Base-by-base conservation (phyloP, 2,797 vertebrate genomes). In the Helicolenus hilgendorfi region DNA sequence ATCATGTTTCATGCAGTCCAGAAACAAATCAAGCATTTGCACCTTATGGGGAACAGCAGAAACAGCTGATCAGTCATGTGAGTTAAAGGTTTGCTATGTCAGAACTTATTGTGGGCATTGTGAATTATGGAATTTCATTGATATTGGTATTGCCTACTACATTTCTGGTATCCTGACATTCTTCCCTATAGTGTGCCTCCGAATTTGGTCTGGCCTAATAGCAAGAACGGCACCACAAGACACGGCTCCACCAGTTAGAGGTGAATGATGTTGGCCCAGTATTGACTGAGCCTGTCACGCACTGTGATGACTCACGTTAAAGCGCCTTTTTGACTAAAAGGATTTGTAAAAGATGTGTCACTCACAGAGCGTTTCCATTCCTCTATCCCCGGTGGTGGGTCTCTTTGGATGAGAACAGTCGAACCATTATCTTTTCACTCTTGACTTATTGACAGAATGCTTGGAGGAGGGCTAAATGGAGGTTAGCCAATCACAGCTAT, bases 401-500 rank as follows among this genome's bases (percentile, higher is more conserved):
- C 85, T 85, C 75, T 81, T 84, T 87, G 76, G 77, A 89, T 58
- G 35, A 78, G 89, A 93, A 89, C 84, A 92, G 91, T 84, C 84
- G 53, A 90, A 80, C 79, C 71, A 92, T 97, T 94, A 96, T 94
- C 90, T 85, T 85, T 89, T 89, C 73, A 59, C 79, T 92, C 88
- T 86, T 81, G 89, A 95, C 81, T 91, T 95, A 94, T 95, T 92
- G 91, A 94, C 91, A 91, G 89, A 64, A 86, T 84, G 78, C 89
- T 92, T 24, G 92, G 76, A 87, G 83, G 86, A 83, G 77, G 75
- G 64, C 77, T 89, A 83, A 91, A 91, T 75, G 75, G 90, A 93
- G 90, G 87, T 93, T 94, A 85, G 86, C 89, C 89, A 95, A 93
- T 95, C 92, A 93, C 88, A 87, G 88, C 89, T 91, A 88, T 93